phyloP scores from a whole-genome alignment of 2,113 vertebrate species.

The Hydropotes inermis region DNA sequence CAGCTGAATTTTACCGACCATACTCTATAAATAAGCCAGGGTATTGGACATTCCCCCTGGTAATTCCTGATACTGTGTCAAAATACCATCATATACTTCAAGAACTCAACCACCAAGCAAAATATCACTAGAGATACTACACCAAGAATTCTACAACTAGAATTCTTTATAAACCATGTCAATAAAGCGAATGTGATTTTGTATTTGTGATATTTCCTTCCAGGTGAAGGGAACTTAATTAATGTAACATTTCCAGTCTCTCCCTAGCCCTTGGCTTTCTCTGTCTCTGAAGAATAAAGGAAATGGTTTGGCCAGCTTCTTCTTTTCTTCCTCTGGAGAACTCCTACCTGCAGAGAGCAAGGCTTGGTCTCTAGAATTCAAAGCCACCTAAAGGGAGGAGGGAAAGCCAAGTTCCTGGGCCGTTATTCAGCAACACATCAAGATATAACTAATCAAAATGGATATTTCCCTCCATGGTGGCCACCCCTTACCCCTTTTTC shows the following conservation, averaged over 20 bases:
- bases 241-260: background rate
- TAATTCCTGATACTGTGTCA: background rate
- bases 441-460: background rate
- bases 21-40: slow-evolving; percentile 25
- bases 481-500: background rate
- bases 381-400: background rate
- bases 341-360: background rate
- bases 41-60: background rate
- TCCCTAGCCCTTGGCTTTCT: background rate
- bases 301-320: background rate
- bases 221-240: slow-evolving; percentile 34
- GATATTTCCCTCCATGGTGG: background rate
- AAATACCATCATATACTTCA: slow-evolving; percentile 62
- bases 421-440: background rate
- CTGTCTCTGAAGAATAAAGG: slow-evolving; percentile 9
- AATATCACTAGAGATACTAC: background rate
- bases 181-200: background rate
- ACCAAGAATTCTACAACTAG: background rate
- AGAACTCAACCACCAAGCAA: slow-evolving; percentile 29
- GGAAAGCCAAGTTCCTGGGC: background rate
- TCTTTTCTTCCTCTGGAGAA: background rate
- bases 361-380: background rate
- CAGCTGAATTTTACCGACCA: slow-evolving; percentile 7
- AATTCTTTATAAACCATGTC: slow-evolving; percentile 22
- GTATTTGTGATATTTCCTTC: background rate